phyloP scores from a whole-genome alignment of 2,888 invertebrate species.

The Gnatocerus cornutus region DNA sequence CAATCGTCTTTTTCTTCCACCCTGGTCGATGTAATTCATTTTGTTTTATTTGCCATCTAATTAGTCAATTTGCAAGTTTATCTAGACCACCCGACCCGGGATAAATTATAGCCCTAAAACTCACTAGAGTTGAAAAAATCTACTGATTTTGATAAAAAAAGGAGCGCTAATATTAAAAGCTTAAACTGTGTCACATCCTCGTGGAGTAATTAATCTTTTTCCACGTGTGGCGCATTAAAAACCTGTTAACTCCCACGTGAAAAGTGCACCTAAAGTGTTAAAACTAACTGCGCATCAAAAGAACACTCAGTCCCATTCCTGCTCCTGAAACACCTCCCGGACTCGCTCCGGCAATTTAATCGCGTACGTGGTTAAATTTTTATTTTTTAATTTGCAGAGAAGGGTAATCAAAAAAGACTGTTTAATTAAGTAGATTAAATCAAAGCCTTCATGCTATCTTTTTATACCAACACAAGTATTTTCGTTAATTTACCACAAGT shows the following conservation, averaged over 20 bases:
- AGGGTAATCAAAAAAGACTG: conserved; percentile 50
- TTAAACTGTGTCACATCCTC: too few relatives aligned
- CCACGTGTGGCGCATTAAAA: conserved; percentile 39
- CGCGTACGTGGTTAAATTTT: conserved; percentile 49
- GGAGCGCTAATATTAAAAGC: too few relatives aligned
- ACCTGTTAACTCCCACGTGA: conserved; percentile 36
- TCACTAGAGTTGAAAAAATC: conserved; percentile 11
- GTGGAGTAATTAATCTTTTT: conserved; percentile 25
- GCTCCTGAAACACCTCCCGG: conserved; percentile 33
- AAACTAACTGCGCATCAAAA: conserved; percentile 43
- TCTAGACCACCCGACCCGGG: conserved; percentile 43
- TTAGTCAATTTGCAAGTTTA: conserved; percentile 64
- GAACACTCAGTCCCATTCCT: conserved; percentile 29
- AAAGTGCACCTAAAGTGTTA: conserved; percentile 20
- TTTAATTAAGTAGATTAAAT: conserved; percentile 51
- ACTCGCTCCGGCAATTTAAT: conserved; percentile 48
- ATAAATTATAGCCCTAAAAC: conserved; percentile 39
- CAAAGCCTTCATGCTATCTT: conserved; percentile 42
- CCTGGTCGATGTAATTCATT: conserved; percentile 60
- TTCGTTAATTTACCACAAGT: conserved; percentile 41
- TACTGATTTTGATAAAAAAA: background rate
- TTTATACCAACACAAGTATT: conserved; percentile 46
- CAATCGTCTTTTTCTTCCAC: conserved; percentile 55
- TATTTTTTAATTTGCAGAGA: conserved; percentile 49
- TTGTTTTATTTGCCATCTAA: conserved; percentile 63